These are phyloP conservation scores for Gymnoscelis rufifasciata DNA, from an alignment of 2,888 invertebrate species.

Conservation along the genomic window DNA sequence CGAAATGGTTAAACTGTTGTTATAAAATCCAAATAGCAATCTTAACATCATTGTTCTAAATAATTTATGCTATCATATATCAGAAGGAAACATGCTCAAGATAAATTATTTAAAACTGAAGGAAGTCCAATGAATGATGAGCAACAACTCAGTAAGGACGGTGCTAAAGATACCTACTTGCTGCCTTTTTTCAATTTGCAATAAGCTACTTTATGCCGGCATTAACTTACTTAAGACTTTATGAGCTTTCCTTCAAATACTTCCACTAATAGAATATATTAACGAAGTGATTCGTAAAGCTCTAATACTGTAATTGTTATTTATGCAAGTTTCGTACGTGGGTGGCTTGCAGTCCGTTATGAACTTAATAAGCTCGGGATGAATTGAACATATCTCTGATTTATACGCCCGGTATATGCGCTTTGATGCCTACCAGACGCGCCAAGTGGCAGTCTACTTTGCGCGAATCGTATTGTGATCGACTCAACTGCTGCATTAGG, in stretches of 20 bases:
- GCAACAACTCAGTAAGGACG: constrained; percentile 3
- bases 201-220: constrained; percentile 15
- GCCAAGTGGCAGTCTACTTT: constrained; percentile 30
- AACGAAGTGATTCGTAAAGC: constrained; percentile 30
- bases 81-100: no score
- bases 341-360: constrained; percentile 30
- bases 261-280: constrained; percentile 30
- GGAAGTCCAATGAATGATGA: neutral
- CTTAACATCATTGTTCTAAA: no score
- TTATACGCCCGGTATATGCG: constrained; percentile 30
- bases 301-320: constrained; percentile 34
- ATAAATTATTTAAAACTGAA: no score
- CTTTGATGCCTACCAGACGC: constrained; percentile 24
- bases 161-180: constrained; percentile 6
- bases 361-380: constrained; percentile 32
- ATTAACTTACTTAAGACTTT: constrained; percentile 22
- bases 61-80: no score
- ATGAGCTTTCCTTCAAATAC: constrained; percentile 29
- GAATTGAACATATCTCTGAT: constrained; percentile 32
- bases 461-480: constrained; percentile 42
- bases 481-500: constrained; percentile 37
- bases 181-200: constrained; percentile 6
- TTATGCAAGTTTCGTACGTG: constrained; percentile 32
- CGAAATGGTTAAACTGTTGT: no score
- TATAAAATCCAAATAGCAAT: no score